Conservation (phyloP, 2,113 vertebrate species). For the Alectura lathami region DNA sequence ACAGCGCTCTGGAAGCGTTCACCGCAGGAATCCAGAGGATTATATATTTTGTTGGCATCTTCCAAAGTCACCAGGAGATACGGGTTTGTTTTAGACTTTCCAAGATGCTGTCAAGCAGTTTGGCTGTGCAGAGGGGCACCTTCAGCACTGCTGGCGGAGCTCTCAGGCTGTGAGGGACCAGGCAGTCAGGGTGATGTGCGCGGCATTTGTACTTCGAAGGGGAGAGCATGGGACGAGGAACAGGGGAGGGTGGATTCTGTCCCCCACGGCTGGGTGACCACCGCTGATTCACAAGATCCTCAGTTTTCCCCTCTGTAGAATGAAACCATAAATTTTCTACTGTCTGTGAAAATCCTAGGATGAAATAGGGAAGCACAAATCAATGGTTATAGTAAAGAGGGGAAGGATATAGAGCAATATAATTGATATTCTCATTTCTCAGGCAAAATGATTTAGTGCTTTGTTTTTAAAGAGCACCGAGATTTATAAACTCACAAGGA, state of each 20-base stretch:
- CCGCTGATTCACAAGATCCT: background rate
- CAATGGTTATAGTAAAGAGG: background rate
- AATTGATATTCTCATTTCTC: constrained; percentile 24
- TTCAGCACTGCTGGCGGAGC: background rate
- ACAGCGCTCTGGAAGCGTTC: background rate
- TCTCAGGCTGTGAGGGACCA: accelerated
- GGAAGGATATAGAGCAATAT: background rate
- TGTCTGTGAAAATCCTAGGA: background rate
- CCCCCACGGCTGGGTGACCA: background rate
- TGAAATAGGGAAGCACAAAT: background rate
- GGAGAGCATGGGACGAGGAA: background rate
- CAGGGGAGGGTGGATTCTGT: background rate
- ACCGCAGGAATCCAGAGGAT: background rate
- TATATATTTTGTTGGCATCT: accelerated
- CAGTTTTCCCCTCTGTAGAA: background rate
- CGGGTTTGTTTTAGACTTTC: background rate
- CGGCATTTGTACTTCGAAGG: background rate
- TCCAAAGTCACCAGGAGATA: background rate
- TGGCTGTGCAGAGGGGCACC: background rate
- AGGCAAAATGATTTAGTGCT: background rate
- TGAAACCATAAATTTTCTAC: background rate
- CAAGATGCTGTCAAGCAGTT: background rate
- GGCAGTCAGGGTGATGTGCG: background rate
- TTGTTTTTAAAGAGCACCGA: constrained; percentile 24
- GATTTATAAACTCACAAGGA: constrained; percentile 13